Evolutionary conservation across 1,140 invertebrate genomes (phyloP).

Genomic region (Thaumatotibia leucotreta): DNA sequence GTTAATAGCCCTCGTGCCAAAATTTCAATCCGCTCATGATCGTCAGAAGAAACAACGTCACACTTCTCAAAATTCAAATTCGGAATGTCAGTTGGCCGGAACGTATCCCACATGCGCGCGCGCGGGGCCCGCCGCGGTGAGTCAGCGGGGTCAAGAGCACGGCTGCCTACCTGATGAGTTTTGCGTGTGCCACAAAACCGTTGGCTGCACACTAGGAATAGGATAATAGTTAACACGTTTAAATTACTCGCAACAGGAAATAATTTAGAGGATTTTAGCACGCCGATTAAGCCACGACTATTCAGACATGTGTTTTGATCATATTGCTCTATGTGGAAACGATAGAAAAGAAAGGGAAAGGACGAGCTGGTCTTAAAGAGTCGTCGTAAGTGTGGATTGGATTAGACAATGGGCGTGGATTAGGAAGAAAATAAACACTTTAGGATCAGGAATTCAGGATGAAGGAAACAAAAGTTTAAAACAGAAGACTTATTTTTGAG

Average conservation of each 20-base stretch:
- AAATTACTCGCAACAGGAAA: neutral
- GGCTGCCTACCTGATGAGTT: constrained; percentile 53
- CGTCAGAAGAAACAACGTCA: neutral
- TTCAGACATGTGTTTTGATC: too few species aligned
- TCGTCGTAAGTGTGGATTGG: too few species aligned
- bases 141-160: constrained; percentile 62
- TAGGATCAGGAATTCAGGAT: too few species aligned
- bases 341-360: too few species aligned
- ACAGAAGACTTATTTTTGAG: too few species aligned
- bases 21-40: too few species aligned
- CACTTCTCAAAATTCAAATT: constrained; percentile 5
- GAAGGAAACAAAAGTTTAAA: too few species aligned
- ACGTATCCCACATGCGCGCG: constrained; percentile 34
- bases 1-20: too few species aligned
- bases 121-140: constrained; percentile 28
- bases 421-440: too few species aligned
- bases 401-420: too few species aligned
- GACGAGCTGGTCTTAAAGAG: too few species aligned
- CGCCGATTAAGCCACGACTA: neutral
- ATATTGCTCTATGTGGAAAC: too few species aligned
- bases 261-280: neutral
- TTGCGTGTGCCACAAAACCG: constrained; percentile 48
- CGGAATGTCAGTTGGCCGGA: neutral
- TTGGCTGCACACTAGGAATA: constrained; percentile 8
- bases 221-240: constrained; percentile 1